Conservation (phyloP, 1,140 invertebrate genomes). For the Hycleus phaleratus region DNA sequence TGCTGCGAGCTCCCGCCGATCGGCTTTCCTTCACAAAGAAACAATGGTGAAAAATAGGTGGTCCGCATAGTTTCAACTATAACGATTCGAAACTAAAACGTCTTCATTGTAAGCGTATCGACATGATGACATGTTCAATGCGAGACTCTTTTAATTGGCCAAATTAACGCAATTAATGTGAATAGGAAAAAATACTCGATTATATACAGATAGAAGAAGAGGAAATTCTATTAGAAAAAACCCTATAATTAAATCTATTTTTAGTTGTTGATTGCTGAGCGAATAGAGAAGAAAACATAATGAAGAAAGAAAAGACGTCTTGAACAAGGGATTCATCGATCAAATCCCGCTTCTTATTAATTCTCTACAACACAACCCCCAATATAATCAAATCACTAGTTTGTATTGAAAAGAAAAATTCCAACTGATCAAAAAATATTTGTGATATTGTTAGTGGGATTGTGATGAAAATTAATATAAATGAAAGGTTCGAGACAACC, state of each 20-base stretch:
- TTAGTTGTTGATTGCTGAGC: too few species aligned
- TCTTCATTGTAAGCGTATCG: background rate
- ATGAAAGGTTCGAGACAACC: background rate
- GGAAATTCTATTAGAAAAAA: too few species aligned
- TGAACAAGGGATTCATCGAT: too few species aligned
- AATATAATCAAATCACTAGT: too few species aligned
- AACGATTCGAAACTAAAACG: background rate
- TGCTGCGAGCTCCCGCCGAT: constrained; percentile 22
- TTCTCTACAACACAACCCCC: too few species aligned
- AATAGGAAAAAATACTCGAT: background rate
- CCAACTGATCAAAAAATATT: background rate
- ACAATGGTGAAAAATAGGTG: constrained; percentile 26
- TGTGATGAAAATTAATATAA: background rate
- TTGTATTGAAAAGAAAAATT: background rate
- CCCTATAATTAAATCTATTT: too few species aligned
- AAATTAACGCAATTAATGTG: background rate
- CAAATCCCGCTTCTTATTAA: too few species aligned
- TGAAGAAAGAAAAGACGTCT: too few species aligned
- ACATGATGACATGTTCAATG: background rate
- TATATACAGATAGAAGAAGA: background rate
- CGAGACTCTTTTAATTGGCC: background rate
- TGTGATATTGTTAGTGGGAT: too few species aligned
- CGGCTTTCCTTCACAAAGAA: constrained; percentile 21
- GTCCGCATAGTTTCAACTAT: constrained; percentile 2
- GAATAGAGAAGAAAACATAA: too few species aligned